These are phyloP conservation scores for Apoderus coryli DNA, from an alignment of 2,888 invertebrate genomes.

Conservation along the genomic window DNA sequence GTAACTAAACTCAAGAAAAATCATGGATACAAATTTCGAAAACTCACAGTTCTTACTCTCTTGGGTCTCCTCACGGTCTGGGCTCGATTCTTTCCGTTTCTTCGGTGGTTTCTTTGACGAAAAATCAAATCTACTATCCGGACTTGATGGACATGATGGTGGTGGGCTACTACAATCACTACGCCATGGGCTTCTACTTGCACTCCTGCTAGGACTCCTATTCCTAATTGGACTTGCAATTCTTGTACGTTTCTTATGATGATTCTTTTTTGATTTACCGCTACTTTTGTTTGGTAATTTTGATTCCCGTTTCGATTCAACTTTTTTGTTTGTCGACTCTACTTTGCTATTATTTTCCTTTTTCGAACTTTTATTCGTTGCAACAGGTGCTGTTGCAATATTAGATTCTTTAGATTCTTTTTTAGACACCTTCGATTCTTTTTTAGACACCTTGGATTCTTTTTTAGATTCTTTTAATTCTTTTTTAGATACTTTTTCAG, in stretches of 20 bases:
- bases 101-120: slow-evolving; percentile 2
- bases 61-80: no score
- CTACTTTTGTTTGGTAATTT: slow-evolving; percentile 19
- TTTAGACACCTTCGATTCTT: slow-evolving; percentile 19
- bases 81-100: slow-evolving; percentile 13
- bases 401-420: slow-evolving; percentile 14
- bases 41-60: no score
- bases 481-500: slow-evolving; percentile 11
- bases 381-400: slow-evolving; percentile 7
- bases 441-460: slow-evolving; percentile 14
- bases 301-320: slow-evolving; percentile 13
- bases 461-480: slow-evolving; percentile 15
- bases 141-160: slow-evolving; percentile 29
- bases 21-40: no score
- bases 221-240: slow-evolving; percentile 17
- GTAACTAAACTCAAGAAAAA: no score
- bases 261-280: slow-evolving; percentile 24
- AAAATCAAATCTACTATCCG: slow-evolving; percentile 17
- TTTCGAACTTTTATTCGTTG: no score
- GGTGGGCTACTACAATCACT: slow-evolving; percentile 27
- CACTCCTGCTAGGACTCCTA: slow-evolving; percentile 23
- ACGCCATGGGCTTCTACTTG: slow-evolving; percentile 23
- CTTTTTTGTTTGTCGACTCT: slow-evolving; percentile 23
- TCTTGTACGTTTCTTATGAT: slow-evolving; percentile 19
- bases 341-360: slow-evolving; percentile 14